These are phyloP conservation scores for Lepidiolamprologus cunningtoni DNA, from an alignment of 2,113 vertebrate genomes.

Conservation along the genomic window DNA sequence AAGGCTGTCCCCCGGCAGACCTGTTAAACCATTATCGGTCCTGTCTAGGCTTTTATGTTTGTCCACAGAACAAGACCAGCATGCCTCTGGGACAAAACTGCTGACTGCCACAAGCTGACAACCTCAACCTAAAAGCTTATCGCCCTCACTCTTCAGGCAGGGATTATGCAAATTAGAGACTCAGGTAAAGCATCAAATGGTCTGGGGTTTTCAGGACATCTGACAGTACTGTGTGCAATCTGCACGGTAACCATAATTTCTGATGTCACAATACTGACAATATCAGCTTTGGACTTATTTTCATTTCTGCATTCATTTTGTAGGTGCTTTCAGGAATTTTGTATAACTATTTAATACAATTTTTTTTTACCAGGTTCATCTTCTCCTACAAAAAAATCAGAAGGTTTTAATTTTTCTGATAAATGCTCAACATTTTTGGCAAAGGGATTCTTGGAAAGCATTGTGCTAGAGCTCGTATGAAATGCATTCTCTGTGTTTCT, in stretches of 20 bases:
- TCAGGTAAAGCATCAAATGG: conserved; percentile 23
- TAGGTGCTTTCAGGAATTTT: background rate
- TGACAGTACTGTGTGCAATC: background rate
- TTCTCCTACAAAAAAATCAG: background rate
- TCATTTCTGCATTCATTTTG: background rate
- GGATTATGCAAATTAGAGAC: conserved; percentile 47
- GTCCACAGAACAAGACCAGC: background rate
- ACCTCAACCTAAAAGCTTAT: conserved; percentile 43
- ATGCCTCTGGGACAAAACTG: conserved; percentile 25
- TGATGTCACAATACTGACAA: background rate
- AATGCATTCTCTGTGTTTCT: background rate
- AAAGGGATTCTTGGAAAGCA: background rate
- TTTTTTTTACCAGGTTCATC: background rate
- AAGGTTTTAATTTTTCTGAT: background rate
- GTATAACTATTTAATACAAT: rapidly evolving
- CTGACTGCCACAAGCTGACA: conserved; percentile 38
- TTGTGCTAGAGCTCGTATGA: background rate
- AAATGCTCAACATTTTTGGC: background rate
- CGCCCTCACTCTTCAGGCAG: background rate
- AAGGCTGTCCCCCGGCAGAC: conserved; percentile 1
- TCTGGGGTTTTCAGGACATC: background rate
- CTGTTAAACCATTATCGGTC: conserved; percentile 38
- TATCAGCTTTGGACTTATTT: background rate
- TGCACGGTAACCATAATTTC: background rate
- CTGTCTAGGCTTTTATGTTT: conserved; percentile 44